Evolutionary conservation across 2,888 invertebrate genomes (phyloP).

Genomic region (Lathronympha strigana): DNA sequence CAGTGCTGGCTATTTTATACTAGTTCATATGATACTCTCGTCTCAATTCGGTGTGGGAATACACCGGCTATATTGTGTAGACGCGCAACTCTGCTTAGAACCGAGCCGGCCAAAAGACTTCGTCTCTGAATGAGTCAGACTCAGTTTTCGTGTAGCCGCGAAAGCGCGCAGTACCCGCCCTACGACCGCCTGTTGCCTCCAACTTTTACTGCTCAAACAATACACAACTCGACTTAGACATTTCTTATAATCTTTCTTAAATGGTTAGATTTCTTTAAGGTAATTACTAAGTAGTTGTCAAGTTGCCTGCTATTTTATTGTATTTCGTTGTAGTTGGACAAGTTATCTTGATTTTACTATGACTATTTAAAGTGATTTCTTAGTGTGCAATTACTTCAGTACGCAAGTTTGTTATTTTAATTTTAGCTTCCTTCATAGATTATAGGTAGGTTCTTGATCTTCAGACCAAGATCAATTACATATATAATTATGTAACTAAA

Average conservation of each 20-base stretch:
- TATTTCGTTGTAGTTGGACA: not conserved
- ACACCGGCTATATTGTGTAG: conserved; percentile 14
- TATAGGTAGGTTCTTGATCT: too few relatives aligned
- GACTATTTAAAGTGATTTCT: too few relatives aligned
- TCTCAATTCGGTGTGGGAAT: not conserved
- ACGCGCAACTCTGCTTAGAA: conserved; percentile 32
- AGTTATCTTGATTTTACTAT: not conserved
- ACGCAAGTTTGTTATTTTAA: too few relatives aligned
- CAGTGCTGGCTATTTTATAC: too few relatives aligned
- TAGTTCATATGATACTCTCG: not conserved
- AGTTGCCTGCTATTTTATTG: not conserved
- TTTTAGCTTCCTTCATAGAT: too few relatives aligned
- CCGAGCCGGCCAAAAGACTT: conserved; percentile 23
- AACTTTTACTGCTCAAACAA: conserved; percentile 17
- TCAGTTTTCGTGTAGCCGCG: conserved; percentile 54
- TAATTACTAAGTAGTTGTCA: conserved; percentile 10
- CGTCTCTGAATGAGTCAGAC: conserved; percentile 32
- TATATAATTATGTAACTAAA: too few relatives aligned
- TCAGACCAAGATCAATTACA: too few relatives aligned
- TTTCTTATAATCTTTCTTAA: not conserved
- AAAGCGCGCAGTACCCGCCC: conserved; percentile 49
- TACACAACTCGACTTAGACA: not conserved
- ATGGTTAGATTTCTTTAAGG: conserved; percentile 11
- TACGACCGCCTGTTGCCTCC: conserved; percentile 28
- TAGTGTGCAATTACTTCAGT: too few relatives aligned